Evolutionary conservation across 2,113 vertebrate genomes (phyloP).

Genomic region (Xiphophorus couchianus): DNA sequence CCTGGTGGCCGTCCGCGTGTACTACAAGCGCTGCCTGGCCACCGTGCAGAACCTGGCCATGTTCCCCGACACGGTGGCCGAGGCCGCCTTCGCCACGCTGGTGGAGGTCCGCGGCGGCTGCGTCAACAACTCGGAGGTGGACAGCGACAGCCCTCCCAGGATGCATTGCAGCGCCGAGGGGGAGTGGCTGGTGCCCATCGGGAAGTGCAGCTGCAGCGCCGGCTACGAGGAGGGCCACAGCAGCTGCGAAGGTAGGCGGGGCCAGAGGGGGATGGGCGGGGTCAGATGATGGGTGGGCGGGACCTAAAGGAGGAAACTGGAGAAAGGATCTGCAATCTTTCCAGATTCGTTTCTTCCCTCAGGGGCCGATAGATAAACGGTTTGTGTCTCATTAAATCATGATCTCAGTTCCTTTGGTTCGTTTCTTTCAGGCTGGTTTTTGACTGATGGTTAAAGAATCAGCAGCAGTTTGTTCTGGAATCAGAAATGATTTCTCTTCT

Average conservation of each 20-base stretch:
- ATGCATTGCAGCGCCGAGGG: constrained; percentile 98
- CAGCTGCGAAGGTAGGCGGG: constrained; percentile 89
- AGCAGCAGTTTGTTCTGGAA: no score
- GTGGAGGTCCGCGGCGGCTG: constrained; percentile 93
- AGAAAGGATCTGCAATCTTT: no score
- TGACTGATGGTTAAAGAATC: no score
- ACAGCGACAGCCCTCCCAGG: constrained; percentile 88
- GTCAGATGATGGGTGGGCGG: no score
- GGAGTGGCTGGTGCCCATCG: constrained; percentile 96
- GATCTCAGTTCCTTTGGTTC: no score
- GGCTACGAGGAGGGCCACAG: constrained; percentile 95
- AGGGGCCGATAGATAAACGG: no score
- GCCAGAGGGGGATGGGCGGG: not conserved
- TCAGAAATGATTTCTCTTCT: no score
- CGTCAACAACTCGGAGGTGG: constrained; percentile 90
- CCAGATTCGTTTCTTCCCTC: no score
- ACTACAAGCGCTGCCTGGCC: constrained; percentile 92
- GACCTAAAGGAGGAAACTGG: no score
- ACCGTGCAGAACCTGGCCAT: constrained; percentile 90
- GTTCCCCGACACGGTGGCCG: constrained; percentile 92
- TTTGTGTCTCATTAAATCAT: no score
- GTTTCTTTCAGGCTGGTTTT: not conserved
- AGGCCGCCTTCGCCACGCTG: constrained; percentile 90
- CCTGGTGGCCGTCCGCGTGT: constrained; percentile 92
- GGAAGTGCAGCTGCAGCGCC: constrained; percentile 93